Evolutionary conservation across 2,888 invertebrate genomes (phyloP), one percentile per base, ranked within the genome.

Genomic region (Cryptophagus acutangulus): DNA sequence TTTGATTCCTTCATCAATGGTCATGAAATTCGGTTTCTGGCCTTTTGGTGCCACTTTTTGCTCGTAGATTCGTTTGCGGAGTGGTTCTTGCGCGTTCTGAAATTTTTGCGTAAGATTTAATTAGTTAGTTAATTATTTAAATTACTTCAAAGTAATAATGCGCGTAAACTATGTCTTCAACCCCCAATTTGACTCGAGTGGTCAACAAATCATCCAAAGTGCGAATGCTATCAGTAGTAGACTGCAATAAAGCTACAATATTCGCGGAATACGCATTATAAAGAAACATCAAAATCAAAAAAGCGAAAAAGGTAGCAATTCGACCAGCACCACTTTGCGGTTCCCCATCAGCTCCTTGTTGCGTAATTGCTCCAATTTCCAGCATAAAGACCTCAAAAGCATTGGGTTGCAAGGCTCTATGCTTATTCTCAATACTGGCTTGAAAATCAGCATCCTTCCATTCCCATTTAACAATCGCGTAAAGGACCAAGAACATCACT

Each of bases 221-320:
- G 25, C 65, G 71, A 36, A 83, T 76, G 33, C 76, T 74, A 39
- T 71, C 67, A 0, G 79, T 76, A 0, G 80, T 76, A 0, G 81
- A 77, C 53, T 81, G 81, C 2, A 82, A 70, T 6, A 83, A 64
- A 3, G 79, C 81, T 1, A 83, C 80, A 30, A 83, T 80, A 59
- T 79, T 80, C 0, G 82, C 82, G 0, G 81, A 77, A 57, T 81
- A 82, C 0, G 82, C 77, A 0, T 79, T 77, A 60, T 79, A 81
- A 10, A 82, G 60, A 36, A 76, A 74, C 74, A 77, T 74, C 10
- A 75, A 60, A 0, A 71, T 65, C 4, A 62, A 40, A 36, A 66
- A 62, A 1, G 60, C 48, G 18, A 63, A 58, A 16, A 67, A 51
- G 2, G 62, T 60, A 1, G 62, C 54, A 12, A 63, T 62, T 36